Conservation (phyloP, 2,888 invertebrate species). For the Octonoba sinensis region DNA sequence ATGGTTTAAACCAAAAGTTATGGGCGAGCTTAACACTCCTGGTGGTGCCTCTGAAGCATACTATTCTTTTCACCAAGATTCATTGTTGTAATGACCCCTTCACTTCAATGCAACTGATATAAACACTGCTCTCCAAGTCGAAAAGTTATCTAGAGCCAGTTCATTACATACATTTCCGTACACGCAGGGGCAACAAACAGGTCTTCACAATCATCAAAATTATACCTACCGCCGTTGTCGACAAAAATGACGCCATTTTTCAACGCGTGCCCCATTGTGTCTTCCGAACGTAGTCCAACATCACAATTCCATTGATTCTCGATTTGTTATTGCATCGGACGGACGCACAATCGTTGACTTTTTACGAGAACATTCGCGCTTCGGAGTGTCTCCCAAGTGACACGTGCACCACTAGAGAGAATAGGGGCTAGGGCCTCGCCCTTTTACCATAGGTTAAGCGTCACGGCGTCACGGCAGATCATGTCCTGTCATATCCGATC, state of each 20-base stretch:
- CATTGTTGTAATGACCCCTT: too few relatives aligned
- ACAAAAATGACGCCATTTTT: conserved; percentile 7
- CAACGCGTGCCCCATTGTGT: conserved; percentile 23
- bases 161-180: conserved; percentile 40
- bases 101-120: neutral
- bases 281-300: neutral
- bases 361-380: conserved; percentile 13
- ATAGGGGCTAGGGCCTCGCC: conserved; percentile 6
- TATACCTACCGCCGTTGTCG: conserved; percentile 41
- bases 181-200: conserved; percentile 1
- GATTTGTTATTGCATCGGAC: conserved; percentile 19
- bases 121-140: conserved; percentile 5
- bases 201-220: conserved; percentile 17
- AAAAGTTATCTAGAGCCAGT: neutral
- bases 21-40: too few relatives aligned
- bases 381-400: conserved; percentile 3
- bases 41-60: too few relatives aligned
- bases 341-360: conserved; percentile 10
- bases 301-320: conserved; percentile 45
- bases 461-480: conserved; percentile 13
- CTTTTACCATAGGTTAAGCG: conserved; percentile 26
- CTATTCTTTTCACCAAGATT: too few relatives aligned
- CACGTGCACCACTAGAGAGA: conserved; percentile 14
- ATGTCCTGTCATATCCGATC: neutral
- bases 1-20: too few relatives aligned